A percentile compares a stretch with the other conserved stretches of the same genome.
phyloP scores from a whole-genome alignment of 2,888 invertebrate genomes.

The Ferdinandea cuprea region DNA sequence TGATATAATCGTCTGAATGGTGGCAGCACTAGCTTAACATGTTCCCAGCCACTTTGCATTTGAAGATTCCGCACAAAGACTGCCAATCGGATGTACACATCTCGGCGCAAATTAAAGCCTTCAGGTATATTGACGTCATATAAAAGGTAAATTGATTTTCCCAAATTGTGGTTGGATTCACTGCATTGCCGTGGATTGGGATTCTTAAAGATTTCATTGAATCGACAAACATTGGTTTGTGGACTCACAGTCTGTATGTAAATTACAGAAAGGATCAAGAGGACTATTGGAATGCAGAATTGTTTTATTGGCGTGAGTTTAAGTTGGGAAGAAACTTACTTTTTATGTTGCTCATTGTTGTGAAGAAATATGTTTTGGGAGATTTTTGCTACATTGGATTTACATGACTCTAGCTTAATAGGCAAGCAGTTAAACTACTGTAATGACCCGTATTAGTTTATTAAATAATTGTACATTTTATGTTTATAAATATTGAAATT shows the following conservation, averaged over 20 bases:
- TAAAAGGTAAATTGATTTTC: constrained; percentile 86
- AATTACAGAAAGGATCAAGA: constrained; percentile 49
- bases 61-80: constrained; percentile 90
- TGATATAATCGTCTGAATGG: constrained; percentile 96
- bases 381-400: not conserved
- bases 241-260: constrained; percentile 52
- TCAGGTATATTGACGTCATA: constrained; percentile 98
- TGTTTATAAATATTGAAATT: not conserved
- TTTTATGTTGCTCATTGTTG: constrained; percentile 48
- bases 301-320: not conserved
- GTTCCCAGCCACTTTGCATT: constrained; percentile 79
- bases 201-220: constrained; percentile 32
- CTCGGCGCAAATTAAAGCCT: constrained; percentile 97
- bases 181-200: constrained; percentile 43
- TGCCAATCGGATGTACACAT: constrained; percentile 97
- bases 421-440: not conserved
- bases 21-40: constrained; percentile 90
- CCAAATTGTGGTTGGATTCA: constrained; percentile 42
- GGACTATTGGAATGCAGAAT: constrained; percentile 29
- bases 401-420: not conserved
- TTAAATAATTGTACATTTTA: constrained; percentile 3
- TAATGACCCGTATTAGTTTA: not conserved
- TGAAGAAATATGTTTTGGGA: too few relatives aligned
- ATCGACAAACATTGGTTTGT: constrained; percentile 36
- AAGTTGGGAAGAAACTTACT: constrained; percentile 15